These are phyloP conservation scores for Oligia strigilis DNA, from an alignment of 2,888 invertebrate genomes.

Conservation along the genomic window DNA sequence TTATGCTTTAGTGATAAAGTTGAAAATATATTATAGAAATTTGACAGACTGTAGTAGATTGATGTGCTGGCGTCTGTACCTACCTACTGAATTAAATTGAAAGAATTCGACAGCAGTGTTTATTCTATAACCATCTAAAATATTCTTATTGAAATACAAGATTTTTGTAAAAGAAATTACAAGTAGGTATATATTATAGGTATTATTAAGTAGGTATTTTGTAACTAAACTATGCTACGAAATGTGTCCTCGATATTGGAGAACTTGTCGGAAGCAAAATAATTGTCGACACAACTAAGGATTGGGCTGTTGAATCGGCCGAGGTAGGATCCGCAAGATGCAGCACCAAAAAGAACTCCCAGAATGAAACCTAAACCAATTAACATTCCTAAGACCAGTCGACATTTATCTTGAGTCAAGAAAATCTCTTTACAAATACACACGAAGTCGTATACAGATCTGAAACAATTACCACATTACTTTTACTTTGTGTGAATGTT, in stretches of 20 bases:
- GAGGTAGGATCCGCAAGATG: slow-evolving; percentile 81
- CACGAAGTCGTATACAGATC: slow-evolving; percentile 80
- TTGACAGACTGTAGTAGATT: too few species aligned
- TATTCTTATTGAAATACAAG: slow-evolving; percentile 53
- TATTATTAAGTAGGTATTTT: slow-evolving; percentile 7
- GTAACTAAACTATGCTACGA: slow-evolving; percentile 74
- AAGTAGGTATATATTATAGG: slow-evolving; percentile 1
- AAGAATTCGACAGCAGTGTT: background rate
- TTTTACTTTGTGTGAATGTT: slow-evolving; percentile 9
- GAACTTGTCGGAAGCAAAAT: slow-evolving; percentile 76
- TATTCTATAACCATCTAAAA: slow-evolving; percentile 54
- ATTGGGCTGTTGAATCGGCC: slow-evolving; percentile 84
- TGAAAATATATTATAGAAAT: too few species aligned
- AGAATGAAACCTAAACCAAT: slow-evolving; percentile 72
- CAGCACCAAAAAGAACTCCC: slow-evolving; percentile 82
- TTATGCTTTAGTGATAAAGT: too few species aligned
- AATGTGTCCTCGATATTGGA: slow-evolving; percentile 74
- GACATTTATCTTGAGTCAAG: slow-evolving; percentile 75
- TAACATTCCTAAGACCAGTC: slow-evolving; percentile 70
- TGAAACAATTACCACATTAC: slow-evolving; percentile 71
- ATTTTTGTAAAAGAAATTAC: slow-evolving; percentile 22
- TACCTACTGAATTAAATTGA: slow-evolving; percentile 1
- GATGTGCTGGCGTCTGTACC: background rate
- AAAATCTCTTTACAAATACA: slow-evolving; percentile 78
- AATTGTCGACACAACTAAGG: slow-evolving; percentile 82